Conservation (phyloP, 2,888 invertebrate genomes). For the Entomobrya proxima region DNA sequence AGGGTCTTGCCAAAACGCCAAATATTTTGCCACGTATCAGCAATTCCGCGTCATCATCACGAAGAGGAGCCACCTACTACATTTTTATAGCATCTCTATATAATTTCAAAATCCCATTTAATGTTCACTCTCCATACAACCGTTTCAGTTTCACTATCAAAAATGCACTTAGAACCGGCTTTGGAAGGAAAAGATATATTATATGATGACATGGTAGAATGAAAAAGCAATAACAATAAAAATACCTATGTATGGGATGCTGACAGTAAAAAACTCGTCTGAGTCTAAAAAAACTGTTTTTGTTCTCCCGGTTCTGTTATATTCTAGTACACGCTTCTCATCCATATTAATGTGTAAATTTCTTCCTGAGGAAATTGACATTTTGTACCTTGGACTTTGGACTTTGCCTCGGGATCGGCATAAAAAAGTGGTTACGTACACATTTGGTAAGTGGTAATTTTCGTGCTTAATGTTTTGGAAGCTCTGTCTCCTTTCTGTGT, state of each 20-base stretch:
- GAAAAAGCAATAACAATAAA: neutral
- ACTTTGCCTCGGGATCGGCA: neutral
- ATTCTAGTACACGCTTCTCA: neutral
- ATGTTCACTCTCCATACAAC: no score
- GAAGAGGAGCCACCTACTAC: no score
- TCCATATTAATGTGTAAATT: neutral
- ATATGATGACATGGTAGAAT: neutral
- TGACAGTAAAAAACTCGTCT: neutral
- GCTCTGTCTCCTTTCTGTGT: no score
- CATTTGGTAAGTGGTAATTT: neutral
- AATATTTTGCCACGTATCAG: no score
- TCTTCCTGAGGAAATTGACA: constrained; percentile 61
- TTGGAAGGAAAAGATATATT: no score
- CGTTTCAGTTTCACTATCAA: no score
- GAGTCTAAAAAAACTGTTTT: neutral
- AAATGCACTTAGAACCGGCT: neutral
- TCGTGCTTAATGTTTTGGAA: neutral
- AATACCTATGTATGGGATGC: neutral
- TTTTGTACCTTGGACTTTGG: constrained; percentile 61
- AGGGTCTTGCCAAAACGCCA: no score
- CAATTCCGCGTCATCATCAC: no score
- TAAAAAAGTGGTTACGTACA: neutral
- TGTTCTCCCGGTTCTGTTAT: neutral
- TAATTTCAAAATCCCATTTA: no score
- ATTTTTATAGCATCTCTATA: no score